Conservation (phyloP, 2,888 invertebrate species). For the Urechis unicinctus region DNA sequence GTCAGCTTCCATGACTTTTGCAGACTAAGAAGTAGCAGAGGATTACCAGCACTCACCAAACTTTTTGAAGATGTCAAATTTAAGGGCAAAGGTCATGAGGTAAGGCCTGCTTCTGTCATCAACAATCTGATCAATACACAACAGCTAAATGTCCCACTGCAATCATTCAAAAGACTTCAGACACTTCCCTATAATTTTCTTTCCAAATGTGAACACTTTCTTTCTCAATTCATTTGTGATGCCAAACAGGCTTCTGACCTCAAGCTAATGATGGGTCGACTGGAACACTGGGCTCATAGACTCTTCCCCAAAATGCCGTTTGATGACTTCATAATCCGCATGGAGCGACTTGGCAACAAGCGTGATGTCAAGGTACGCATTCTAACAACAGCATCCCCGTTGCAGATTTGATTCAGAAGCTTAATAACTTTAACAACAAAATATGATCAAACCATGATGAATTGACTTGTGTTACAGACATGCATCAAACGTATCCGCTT, state of each 20-base stretch:
- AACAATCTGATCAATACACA: no score
- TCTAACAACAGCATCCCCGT: no score
- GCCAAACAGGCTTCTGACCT: conserved; percentile 66
- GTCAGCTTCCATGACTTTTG: not conserved
- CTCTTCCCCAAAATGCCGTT: conserved; percentile 84
- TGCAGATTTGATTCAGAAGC: no score
- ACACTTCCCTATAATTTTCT: not conserved
- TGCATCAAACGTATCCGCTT: conserved; percentile 43
- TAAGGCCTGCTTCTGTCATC: conserved; percentile 13
- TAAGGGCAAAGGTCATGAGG: conserved; percentile 70
- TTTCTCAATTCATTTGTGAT: not conserved
- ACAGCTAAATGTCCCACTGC: no score
- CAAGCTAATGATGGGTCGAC: conserved; percentile 67
- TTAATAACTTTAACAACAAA: no score
- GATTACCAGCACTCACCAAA: conserved; percentile 71
- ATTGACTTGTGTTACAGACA: conserved; percentile 30
- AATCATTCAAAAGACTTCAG: not conserved
- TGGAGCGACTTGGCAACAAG: conserved; percentile 77
- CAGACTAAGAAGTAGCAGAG: conserved; percentile 69
- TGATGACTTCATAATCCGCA: conserved; percentile 72
- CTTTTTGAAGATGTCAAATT: conserved; percentile 77
- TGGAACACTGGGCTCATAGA: conserved; percentile 91
- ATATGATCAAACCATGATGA: no score
- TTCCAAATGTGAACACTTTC: not conserved
- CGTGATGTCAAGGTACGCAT: not conserved